A percentile compares a stretch with the other conserved stretches of the same genome.
phyloP scores from a whole-genome alignment of 2,888 invertebrate species.

The Eupsilia transversa region DNA sequence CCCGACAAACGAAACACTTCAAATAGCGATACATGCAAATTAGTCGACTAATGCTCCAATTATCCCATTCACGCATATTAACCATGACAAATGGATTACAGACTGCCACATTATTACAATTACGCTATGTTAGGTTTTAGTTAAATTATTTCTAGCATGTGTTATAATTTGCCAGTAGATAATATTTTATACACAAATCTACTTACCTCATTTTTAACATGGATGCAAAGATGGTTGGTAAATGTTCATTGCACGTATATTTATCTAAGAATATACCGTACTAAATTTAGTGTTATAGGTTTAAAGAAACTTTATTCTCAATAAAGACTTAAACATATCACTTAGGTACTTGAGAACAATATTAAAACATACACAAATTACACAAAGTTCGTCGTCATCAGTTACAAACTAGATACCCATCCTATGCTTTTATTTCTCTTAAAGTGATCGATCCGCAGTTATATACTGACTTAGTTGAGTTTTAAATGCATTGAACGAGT shows the following conservation, averaged over 20 bases:
- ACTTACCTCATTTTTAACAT: neutral
- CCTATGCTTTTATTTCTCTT: too few relatives aligned
- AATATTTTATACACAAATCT: neutral
- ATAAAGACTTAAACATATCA: too few relatives aligned
- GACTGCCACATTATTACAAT: constrained; percentile 22
- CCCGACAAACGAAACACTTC: constrained; percentile 9
- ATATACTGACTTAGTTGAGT: too few relatives aligned
- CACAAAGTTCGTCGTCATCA: too few relatives aligned
- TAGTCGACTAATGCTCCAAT: constrained; percentile 24
- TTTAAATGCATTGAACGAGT: too few relatives aligned
- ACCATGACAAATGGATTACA: constrained; percentile 28
- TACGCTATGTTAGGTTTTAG: constrained; percentile 7
- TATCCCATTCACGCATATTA: constrained; percentile 26
- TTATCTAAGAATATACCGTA: neutral
- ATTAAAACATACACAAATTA: too few relatives aligned
- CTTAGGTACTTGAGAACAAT: too few relatives aligned
- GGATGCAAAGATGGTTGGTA: neutral
- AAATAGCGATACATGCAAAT: constrained; percentile 26
- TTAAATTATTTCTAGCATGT: constrained; percentile 20
- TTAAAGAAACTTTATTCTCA: neutral
- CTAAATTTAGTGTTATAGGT: constrained; percentile 17
- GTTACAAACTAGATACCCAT: too few relatives aligned
- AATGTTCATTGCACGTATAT: neutral
- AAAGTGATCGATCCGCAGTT: too few relatives aligned
- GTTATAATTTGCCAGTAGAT: neutral